phyloP scores from a whole-genome alignment of 2,888 invertebrate genomes.

The Orthosia gracilis region DNA sequence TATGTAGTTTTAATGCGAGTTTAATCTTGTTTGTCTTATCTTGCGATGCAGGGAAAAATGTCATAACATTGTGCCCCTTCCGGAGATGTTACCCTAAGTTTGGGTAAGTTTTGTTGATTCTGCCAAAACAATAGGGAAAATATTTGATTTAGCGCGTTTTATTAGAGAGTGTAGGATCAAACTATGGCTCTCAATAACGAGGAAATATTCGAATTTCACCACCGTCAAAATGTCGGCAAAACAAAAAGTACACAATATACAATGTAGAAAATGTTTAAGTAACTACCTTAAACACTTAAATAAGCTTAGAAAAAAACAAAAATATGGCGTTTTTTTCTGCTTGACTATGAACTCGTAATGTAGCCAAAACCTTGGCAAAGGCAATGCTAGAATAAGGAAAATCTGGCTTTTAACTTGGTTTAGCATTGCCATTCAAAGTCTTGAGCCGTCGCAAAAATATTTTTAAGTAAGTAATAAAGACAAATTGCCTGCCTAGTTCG shows the following conservation, averaged over 20 bases:
- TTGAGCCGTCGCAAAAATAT: background rate
- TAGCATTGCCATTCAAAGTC: too few species aligned
- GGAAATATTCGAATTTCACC: too few species aligned
- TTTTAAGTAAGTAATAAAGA: background rate
- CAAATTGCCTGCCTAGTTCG: background rate
- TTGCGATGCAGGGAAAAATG: slow-evolving; percentile 29
- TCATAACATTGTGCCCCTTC: slow-evolving; percentile 19
- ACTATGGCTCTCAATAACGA: background rate
- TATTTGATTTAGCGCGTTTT: background rate
- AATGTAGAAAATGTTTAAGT: too few species aligned
- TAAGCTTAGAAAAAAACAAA: too few species aligned
- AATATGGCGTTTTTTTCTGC: too few species aligned
- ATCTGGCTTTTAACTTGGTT: too few species aligned
- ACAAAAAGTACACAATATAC: too few species aligned
- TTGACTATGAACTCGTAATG: too few species aligned
- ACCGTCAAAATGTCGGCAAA: too few species aligned
- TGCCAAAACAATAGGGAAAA: slow-evolving; percentile 18
- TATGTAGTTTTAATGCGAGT: slow-evolving; percentile 49
- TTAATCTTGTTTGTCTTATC: slow-evolving; percentile 59
- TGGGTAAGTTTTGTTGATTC: slow-evolving; percentile 25
- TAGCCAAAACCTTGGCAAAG: too few species aligned
- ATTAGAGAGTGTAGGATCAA: background rate
- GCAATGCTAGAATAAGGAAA: too few species aligned
- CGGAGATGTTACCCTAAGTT: slow-evolving; percentile 18
- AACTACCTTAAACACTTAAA: too few species aligned